phyloP scores from a whole-genome alignment of 2,888 invertebrate species.

The Synanthedon tipuliformis region DNA sequence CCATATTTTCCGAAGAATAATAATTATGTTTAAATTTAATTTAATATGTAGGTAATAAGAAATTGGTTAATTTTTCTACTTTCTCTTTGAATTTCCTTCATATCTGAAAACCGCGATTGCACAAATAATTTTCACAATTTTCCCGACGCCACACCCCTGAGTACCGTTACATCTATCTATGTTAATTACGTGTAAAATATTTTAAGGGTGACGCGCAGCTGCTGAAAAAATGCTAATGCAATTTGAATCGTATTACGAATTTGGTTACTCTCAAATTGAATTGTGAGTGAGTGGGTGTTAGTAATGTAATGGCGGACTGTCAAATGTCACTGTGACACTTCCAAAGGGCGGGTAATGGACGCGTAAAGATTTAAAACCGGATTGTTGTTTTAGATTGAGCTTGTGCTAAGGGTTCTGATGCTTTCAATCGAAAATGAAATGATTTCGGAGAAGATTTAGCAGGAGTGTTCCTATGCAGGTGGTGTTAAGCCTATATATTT shows the following conservation, averaged over 20 bases:
- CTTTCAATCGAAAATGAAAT: constrained; percentile 6
- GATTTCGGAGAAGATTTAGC: constrained; percentile 5
- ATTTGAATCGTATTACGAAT: constrained; percentile 4
- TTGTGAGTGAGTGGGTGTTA: not conserved
- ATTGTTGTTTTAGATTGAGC: constrained; percentile 39
- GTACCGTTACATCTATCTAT: constrained; percentile 18
- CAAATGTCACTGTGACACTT: constrained; percentile 58
- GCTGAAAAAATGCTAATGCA: constrained; percentile 1
- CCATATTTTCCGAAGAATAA: no score
- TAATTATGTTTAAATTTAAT: no score
- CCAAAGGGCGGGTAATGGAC: constrained; percentile 37
- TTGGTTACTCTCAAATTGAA: not conserved
- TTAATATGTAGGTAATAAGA: no score
- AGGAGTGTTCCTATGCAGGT: constrained; percentile 1
- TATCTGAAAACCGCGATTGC: no score
- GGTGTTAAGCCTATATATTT: no score
- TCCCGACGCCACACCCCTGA: constrained; percentile 46
- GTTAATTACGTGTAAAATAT: constrained; percentile 57
- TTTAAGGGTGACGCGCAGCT: constrained; percentile 16
- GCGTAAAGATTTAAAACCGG: constrained; percentile 45
- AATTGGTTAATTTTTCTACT: no score
- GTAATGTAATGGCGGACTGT: constrained; percentile 15
- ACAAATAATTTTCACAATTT: constrained; percentile 47
- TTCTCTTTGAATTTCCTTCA: no score
- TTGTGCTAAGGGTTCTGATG: constrained; percentile 8